Conservation (phyloP, 2,888 invertebrate species). For the Drosophila birchii region DNA sequence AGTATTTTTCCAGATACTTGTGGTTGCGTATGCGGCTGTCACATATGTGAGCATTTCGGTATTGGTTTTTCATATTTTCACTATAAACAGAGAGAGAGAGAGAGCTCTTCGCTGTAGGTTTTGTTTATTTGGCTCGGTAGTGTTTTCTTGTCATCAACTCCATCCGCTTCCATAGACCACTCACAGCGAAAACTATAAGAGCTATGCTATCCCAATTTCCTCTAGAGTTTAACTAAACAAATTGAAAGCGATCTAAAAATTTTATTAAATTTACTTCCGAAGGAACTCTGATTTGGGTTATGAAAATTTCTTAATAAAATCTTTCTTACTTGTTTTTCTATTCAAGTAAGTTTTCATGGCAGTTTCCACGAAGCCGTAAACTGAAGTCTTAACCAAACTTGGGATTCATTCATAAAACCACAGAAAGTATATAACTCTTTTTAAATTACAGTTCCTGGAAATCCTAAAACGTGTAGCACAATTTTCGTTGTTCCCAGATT, state of each 20-base stretch:
- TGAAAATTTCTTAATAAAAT: slow-evolving; percentile 73
- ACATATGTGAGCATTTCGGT: slow-evolving; percentile 48
- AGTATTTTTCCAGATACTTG: slow-evolving; percentile 41
- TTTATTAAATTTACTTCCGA: background rate
- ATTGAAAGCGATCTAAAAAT: background rate
- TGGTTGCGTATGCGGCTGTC: slow-evolving; percentile 22
- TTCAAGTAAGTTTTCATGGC: slow-evolving; percentile 28
- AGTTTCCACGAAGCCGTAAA: slow-evolving; percentile 59
- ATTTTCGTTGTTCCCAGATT: slow-evolving; percentile 34
- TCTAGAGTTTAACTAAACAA: background rate
- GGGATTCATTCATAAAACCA: slow-evolving; percentile 65
- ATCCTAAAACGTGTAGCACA: slow-evolving; percentile 62
- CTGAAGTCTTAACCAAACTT: slow-evolving; percentile 31
- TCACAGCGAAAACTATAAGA: slow-evolving; percentile 56
- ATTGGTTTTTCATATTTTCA: slow-evolving; percentile 51
- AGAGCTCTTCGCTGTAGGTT: slow-evolving; percentile 19
- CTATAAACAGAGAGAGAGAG: slow-evolving; percentile 30
- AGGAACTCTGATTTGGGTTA: background rate
- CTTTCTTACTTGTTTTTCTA: slow-evolving; percentile 47
- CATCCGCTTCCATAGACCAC: slow-evolving; percentile 58
- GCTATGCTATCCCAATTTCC: background rate
- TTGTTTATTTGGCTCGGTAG: slow-evolving; percentile 60
- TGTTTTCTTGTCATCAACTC: slow-evolving; percentile 37
- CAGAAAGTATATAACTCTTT: slow-evolving; percentile 65
- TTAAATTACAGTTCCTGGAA: slow-evolving; percentile 59